Evolutionary conservation across 2,113 vertebrate species (phyloP).

Genomic region (Larimichthys crocea): DNA sequence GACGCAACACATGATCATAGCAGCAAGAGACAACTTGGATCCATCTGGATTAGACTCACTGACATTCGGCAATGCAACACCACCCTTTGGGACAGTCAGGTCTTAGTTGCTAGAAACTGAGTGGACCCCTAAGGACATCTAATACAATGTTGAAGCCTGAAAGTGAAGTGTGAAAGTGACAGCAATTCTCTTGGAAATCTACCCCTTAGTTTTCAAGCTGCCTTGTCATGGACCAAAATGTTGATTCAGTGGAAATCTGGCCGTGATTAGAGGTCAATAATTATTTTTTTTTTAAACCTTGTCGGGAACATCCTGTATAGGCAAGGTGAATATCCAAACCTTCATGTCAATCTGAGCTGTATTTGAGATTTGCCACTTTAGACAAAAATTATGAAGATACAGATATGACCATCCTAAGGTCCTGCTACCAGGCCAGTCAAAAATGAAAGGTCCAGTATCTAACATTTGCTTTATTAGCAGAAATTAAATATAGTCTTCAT

Average conservation of each 20-base stretch:
- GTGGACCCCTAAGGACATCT: background rate
- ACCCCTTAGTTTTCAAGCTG: background rate
- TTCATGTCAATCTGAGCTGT: background rate
- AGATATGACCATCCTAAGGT: background rate
- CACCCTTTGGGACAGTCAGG: background rate
- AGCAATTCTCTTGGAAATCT: background rate
- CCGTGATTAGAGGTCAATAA: too few species aligned
- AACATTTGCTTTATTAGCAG: too few species aligned
- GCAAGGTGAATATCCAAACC: background rate
- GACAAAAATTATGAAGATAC: background rate
- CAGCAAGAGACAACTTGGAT: background rate
- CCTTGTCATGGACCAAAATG: background rate
- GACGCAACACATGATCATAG: background rate
- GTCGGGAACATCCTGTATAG: background rate
- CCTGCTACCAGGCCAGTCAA: background rate
- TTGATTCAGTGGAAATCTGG: background rate
- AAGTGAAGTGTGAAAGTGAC: background rate
- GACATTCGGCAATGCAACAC: background rate
- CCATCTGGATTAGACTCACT: background rate
- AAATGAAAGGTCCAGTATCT: background rate
- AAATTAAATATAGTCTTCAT: too few species aligned
- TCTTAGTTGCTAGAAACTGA: background rate
- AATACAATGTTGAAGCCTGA: background rate
- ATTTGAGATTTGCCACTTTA: background rate
- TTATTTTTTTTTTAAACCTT: too few species aligned